These are phyloP conservation scores for Cyaniris semiargus DNA, from an alignment of 2,888 invertebrate genomes.

Conservation along the genomic window DNA sequence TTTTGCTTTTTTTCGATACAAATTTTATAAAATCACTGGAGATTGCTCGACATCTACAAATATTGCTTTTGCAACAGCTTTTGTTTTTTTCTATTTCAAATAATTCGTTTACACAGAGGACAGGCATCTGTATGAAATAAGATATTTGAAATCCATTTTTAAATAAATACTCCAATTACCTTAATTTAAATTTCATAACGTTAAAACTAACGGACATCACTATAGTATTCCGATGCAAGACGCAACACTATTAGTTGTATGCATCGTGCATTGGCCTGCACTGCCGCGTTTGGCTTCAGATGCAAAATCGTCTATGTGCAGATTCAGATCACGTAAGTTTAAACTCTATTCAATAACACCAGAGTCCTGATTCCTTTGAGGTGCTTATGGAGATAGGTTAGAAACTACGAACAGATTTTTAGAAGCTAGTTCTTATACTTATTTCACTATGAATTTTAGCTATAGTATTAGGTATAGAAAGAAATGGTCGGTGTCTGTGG, in stretches of 20 bases:
- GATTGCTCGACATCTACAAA: background rate
- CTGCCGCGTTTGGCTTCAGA: constrained; percentile 54
- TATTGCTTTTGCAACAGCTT: background rate
- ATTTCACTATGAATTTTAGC: constrained; percentile 79
- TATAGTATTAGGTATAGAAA: constrained; percentile 76
- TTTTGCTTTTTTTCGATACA: background rate
- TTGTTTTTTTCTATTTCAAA: background rate
- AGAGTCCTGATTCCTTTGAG: constrained; percentile 39
- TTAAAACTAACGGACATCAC: constrained; percentile 43
- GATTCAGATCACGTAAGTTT: constrained; percentile 36
- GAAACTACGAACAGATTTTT: constrained; percentile 55
- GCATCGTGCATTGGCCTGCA: constrained; percentile 81
- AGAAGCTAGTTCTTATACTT: constrained; percentile 77
- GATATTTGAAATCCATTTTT: background rate
- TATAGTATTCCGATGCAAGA: constrained; percentile 50
- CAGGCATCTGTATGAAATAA: background rate
- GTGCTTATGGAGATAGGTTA: constrained; percentile 27
- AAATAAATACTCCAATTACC: background rate
- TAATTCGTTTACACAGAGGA: background rate
- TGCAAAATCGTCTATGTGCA: constrained; percentile 51
- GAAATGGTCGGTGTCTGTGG: constrained; percentile 70
- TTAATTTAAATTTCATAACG: constrained; percentile 37
- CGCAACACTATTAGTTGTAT: constrained; percentile 78
- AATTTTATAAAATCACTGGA: background rate
- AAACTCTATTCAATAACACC: constrained; percentile 16